Base-by-base conservation (phyloP, 2,888 invertebrate genomes). In the Nomada fucata region DNA sequence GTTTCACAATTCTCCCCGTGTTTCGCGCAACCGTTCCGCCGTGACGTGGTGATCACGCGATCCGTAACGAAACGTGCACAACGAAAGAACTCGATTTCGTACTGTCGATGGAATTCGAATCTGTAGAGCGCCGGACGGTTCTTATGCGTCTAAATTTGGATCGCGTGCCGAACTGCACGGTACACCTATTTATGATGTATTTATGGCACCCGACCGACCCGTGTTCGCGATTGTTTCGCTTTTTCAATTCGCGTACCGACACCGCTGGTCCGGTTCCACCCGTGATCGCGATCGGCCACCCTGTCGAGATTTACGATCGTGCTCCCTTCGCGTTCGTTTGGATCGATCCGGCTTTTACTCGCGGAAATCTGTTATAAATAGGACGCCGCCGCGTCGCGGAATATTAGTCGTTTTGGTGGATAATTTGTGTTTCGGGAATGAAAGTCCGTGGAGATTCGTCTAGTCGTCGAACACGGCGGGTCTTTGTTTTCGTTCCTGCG, bases 181-280 rank as follows among this genome's bases (percentile, higher is more conserved):
- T 82, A 71, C 57, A 68, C 55, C 72, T 83, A 83, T 83, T 83
- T 83, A 83, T 78, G 83, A 83, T 78, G 77, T 82, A 83, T 78
- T 83, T 75, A 75, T 63, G 83, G 83, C 75, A 79, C 23, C 67
- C 36, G 10, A 44, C 63, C 7, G 64, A 71, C 69, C 68, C 60
- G 57, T 65, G 63, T 64, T 77, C 73, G 20, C 52, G 71, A 76
- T 82, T 82, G 76, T 76, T 76, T 80, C 64, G 44, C 26, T 55
- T 57, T 61, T 26, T 71, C 50, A 26, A 52, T 36, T 29, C 36
- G 20, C 36, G 42, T 72, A 36, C 5, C 13, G 42, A 4, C 5
- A 53, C 15, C 0, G 26, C 20, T 23, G 64, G 26, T 57, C 13
- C 13, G 15, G 18, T 50, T 23, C 5, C 23, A 23, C 57, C 26